phyloP scores from a whole-genome alignment of 2,888 invertebrate species.

The Spisula subtruncata region DNA sequence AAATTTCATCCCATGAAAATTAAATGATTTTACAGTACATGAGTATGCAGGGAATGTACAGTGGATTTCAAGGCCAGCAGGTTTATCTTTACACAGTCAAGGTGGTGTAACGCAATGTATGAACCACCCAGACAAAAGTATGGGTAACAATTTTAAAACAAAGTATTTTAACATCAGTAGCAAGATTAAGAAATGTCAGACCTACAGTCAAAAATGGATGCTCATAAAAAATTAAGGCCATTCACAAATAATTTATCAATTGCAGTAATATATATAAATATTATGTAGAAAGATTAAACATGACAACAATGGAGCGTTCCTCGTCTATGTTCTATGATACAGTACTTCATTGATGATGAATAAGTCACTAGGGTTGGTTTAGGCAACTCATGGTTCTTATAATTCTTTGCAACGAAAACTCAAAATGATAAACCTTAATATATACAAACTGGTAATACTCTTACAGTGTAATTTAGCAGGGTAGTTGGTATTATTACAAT shows the following conservation, averaged over 20 bases:
- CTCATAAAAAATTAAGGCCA: background rate
- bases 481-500: too few relatives aligned
- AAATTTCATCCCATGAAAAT: too few relatives aligned
- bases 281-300: background rate
- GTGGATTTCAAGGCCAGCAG: background rate
- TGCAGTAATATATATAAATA: background rate
- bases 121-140: too few relatives aligned
- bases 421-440: background rate
- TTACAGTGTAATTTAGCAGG: background rate
- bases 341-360: background rate
- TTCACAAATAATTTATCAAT: background rate
- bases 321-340: background rate
- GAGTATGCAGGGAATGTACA: background rate
- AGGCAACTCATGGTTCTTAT: conserved; percentile 7
- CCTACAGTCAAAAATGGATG: background rate
- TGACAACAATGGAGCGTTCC: background rate
- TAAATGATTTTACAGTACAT: too few relatives aligned
- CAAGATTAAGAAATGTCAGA: background rate
- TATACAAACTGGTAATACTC: background rate
- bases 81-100: background rate
- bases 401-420: too few relatives aligned
- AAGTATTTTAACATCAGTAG: background rate
- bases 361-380: background rate
- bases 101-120: background rate
- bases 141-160: background rate